Base-by-base conservation (phyloP, 2,113 vertebrate species). In the Callaeas wilsoni region DNA sequence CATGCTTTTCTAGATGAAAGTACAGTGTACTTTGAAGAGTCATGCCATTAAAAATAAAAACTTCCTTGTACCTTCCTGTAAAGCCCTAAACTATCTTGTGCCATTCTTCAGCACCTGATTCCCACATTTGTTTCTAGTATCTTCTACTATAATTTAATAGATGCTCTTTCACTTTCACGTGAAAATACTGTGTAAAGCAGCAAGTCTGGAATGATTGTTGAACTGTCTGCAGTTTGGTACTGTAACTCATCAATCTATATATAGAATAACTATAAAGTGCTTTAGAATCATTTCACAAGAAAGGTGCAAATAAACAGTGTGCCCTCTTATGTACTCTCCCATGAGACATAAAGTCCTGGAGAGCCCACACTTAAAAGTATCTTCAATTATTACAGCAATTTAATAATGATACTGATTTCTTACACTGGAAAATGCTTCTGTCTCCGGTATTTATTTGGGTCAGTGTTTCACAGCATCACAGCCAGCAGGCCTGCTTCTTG, bases 221-320 rank as follows among this genome's bases (percentile, higher is more conserved):
- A 92, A 87, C 33, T 46, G 47, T 53, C 32, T 73, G 74, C 60
- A 79, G 41, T 65, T 84, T 67, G 53, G 7, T 50, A 73, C 22
- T 47, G 27, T 52, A 83, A 53, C 30, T 94, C 49, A 57, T 32
- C 37, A 62, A 44, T 37, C 39, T 71, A 14, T 50, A 32, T 7
- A 47, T 4, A 80, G 32, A 83, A 30, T 67, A 77, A 90, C 60
- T 55, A 84, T 83, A 93, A 96, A 96, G 93, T 94, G 91, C 89
- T 91, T 80, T 67, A 76, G 41, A 76, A 83, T 55, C 9, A 3
- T 75, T 91, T 69, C 46, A 79, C 13, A 49, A 37, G 37, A 85
- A 96, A 95, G 53, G 46, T 95, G 91, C 91, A 94, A 69, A 83
- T 70, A 83, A 75, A 73, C 41, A 62, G 4, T 18, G 14, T 49